Evolutionary conservation across 2,113 vertebrate species (phyloP), one percentile per base, ranked within the genome.

Genomic region (Anthoscopus minutus): DNA sequence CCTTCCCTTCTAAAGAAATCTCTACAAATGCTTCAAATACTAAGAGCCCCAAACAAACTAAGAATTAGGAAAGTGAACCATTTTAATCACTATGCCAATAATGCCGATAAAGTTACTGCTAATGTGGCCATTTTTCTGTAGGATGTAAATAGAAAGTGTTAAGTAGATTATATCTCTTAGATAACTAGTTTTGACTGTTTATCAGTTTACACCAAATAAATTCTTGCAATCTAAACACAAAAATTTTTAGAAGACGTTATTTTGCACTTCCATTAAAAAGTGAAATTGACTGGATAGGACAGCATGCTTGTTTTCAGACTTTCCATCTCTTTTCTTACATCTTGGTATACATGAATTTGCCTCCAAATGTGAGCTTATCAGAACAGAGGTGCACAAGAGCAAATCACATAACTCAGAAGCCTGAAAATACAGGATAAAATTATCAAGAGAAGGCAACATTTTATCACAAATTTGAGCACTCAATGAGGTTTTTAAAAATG

Each of bases 21-120:
- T 61, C 66, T 67, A 77, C 62, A 80, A 93, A 69, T 92, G 35
- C 35, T 93, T 80, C 60, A 88, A 31, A 62, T 84, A 88, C 51
- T 92, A 90, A 88, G 22, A 93, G n/a, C 60, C 30, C 6, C 54
- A 0, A 77, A 86, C 21, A 66, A 77, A 60, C 44, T 58, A 38
- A 47, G 42, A 88, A 86, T 80, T 80, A 69, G 70, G 42, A 54
- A 80, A 38, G 85, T 37, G 12, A 88, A 94, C 37, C 10, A 65
- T 81, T 95, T 62, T 73, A 88, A 93, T 92, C 64, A 70, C 30
- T 50, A 18, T 25, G 64, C 67, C 86, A 80, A 92, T 95, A 88
- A 28, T 88, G 50, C 37, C 67, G 51, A 78, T 94, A 90, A 58
- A 13, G 24, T 51, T 90, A 70, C 62, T 62, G 54, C 47, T 54